Base-by-base conservation (phyloP, 2,113 vertebrate species). In the Actenoides lindsayi region DNA sequence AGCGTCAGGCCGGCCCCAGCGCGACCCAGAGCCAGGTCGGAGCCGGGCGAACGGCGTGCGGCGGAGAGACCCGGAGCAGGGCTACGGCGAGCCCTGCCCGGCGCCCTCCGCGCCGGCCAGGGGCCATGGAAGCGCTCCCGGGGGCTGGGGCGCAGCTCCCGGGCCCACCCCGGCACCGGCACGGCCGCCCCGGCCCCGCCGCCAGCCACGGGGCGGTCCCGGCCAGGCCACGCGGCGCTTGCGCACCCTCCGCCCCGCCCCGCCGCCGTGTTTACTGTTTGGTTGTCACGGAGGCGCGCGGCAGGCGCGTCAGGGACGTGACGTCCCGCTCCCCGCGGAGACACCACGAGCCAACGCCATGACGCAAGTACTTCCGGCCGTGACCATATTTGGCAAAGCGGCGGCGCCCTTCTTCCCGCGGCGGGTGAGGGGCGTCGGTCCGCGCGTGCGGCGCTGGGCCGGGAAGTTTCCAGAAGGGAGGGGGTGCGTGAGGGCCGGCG, bases 271-370 rank as follows among this genome's bases (percentile, higher is more conserved):
- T 98, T 98, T 97, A 97, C 96, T 98, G 97, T 98, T 98, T 98
- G 96, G 98, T 98, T 97, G 97, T 98, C 96, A 92, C 56, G 98
- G 97, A 91, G 96, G 97, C 93, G 97, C 91, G 96, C 94, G 86
- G 70, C 89, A 62, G 95, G 92, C 79, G 96, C 96, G 96, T 95
- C 96, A 89, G 80, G 81, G 88, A 86, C 97, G 83, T 96, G 94
- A 89, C 97, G 97, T 97, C 51, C n/a, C 71, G 39, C 25, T 83
- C 94, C 95, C 97, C 70, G 93, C 93, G 73, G 95, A 94, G 80
- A 71, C 51, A 93, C 96, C 73, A 37, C 96, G 97, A 77, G 96
- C 96, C 94, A 95, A 54, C 97, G 97, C 95, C 96, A 41, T 98
- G 98, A 98, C 97, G 98, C 93, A 85, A 11, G 56, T 46, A 76